phyloP scores from a whole-genome alignment of 2,888 invertebrate genomes.

The Myathropa florea region DNA sequence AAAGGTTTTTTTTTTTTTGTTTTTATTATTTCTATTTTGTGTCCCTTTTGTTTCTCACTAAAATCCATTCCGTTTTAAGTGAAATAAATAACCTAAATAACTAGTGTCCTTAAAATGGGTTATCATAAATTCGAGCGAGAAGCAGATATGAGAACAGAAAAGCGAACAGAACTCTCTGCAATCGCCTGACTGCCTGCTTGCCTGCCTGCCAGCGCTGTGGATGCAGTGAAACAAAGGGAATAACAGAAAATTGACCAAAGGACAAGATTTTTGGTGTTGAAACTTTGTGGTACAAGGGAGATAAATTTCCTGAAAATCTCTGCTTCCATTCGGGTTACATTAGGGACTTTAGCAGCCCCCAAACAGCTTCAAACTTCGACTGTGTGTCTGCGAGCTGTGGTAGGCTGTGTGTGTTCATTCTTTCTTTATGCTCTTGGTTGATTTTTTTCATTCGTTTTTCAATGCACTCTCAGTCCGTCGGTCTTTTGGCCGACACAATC shows the following conservation, averaged over 20 bases:
- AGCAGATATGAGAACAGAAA: not conserved
- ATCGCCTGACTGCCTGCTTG: too few relatives aligned
- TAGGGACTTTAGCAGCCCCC: constrained; percentile 25
- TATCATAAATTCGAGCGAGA: constrained; percentile 59
- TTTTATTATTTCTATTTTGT: constrained; percentile 66
- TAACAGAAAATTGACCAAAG: constrained; percentile 66
- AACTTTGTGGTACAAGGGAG: constrained; percentile 62
- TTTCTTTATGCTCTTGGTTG: not conserved
- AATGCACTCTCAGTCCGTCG: constrained; percentile 1
- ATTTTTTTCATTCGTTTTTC: not conserved
- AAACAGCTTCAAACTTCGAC: not conserved
- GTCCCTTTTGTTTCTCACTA: constrained; percentile 68
- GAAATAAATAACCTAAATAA: constrained; percentile 71
- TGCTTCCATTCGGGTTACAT: constrained; percentile 66
- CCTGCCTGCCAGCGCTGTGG: not conserved
- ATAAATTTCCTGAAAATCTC: constrained; percentile 66
- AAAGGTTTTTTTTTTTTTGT: too few relatives aligned
- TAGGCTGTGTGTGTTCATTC: constrained; percentile 25
- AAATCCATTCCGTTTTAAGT: constrained; percentile 70
- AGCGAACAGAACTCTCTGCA: not conserved
- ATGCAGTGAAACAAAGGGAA: constrained; percentile 61
- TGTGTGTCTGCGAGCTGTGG: constrained; percentile 2
- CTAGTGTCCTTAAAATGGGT: constrained; percentile 70
- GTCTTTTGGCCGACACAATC: constrained; percentile 51
- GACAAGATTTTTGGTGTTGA: constrained; percentile 71